A percentile compares a stretch with the other conserved stretches of the same genome.
Evolutionary conservation across 2,888 invertebrate species (phyloP).

Genomic region (Mellilla xanthometata): DNA sequence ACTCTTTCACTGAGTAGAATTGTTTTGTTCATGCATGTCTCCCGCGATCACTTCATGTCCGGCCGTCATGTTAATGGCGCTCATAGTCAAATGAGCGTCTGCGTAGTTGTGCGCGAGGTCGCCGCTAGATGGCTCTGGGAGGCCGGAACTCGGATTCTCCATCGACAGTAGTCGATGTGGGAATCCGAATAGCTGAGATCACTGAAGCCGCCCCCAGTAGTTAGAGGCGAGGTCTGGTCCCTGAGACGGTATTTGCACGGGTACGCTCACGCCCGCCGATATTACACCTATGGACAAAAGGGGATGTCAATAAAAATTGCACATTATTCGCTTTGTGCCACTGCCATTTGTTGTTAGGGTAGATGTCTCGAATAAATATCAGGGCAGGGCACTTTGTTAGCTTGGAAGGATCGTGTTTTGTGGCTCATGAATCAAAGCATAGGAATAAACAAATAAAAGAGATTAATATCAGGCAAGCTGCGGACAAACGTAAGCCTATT

Average conservation of each 20-base stretch:
- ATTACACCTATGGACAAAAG: slow-evolving; percentile 89
- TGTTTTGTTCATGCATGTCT: slow-evolving; percentile 62
- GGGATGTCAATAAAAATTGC: slow-evolving; percentile 41
- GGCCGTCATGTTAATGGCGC: slow-evolving; percentile 79
- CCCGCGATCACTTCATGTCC: slow-evolving; percentile 75
- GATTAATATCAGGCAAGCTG: too few relatives aligned
- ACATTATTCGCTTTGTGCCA: slow-evolving; percentile 26
- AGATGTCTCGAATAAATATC: slow-evolving; percentile 9
- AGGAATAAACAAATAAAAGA: too few relatives aligned
- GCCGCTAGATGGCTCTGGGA: slow-evolving; percentile 72
- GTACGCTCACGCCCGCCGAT: slow-evolving; percentile 95
- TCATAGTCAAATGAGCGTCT: slow-evolving; percentile 68
- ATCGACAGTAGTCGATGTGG: slow-evolving; percentile 88
- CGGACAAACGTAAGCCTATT: too few relatives aligned
- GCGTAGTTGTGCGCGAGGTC: slow-evolving; percentile 77
- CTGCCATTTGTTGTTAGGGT: slow-evolving; percentile 16
- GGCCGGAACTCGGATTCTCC: slow-evolving; percentile 80
- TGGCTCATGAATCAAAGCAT: too few relatives aligned
- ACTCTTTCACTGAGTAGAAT: slow-evolving; percentile 60
- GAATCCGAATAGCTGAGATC: slow-evolving; percentile 96
- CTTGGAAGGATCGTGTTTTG: background rate
- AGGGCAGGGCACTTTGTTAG: slow-evolving; percentile 11
- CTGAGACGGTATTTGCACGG: slow-evolving; percentile 95
- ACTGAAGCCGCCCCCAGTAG: slow-evolving; percentile 96
- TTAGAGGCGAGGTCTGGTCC: slow-evolving; percentile 89